These are phyloP conservation scores for Amphipyra berbera DNA, from an alignment of 2,888 invertebrate genomes.

Conservation along the genomic window DNA sequence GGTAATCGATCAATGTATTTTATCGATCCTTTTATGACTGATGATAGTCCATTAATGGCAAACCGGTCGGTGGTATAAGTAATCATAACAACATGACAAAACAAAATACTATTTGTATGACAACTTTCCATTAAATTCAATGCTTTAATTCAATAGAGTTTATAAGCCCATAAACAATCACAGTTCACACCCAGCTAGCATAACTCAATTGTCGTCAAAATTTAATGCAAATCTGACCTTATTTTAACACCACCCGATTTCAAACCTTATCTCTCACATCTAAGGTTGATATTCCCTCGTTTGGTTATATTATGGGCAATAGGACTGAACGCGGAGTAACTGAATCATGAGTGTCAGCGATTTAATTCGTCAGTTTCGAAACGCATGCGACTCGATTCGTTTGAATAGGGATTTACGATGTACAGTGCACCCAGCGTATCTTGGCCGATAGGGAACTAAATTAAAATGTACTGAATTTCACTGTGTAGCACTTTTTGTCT, in stretches of 20 bases:
- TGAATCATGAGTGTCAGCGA: constrained; percentile 54
- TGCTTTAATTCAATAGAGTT: constrained; percentile 45
- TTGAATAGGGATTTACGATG: constrained; percentile 61
- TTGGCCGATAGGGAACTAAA: neutral
- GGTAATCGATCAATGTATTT: too few species aligned
- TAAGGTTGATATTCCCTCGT: constrained; percentile 17
- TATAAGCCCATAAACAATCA: constrained; percentile 49
- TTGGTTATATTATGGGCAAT: neutral
- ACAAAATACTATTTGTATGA: constrained; percentile 8
- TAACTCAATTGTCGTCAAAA: constrained; percentile 67
- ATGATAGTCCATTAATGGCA: too few species aligned
- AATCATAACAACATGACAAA: neutral
- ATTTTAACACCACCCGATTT: constrained; percentile 27
- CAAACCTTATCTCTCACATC: accelerated
- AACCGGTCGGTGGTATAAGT: too few species aligned
- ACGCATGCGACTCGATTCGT: constrained; percentile 54
- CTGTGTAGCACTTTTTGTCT: neutral
- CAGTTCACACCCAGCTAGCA: constrained; percentile 51
- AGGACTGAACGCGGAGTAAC: constrained; percentile 38
- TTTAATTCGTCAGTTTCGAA: constrained; percentile 66
- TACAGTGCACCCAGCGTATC: constrained; percentile 6
- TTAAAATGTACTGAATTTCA: constrained; percentile 17
- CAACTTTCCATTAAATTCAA: constrained; percentile 15
- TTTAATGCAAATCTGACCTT: constrained; percentile 66
- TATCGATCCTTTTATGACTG: too few species aligned